These are phyloP conservation scores for Pedionomus torquatus DNA, from an alignment of 2,113 vertebrate genomes.

Conservation along the genomic window DNA sequence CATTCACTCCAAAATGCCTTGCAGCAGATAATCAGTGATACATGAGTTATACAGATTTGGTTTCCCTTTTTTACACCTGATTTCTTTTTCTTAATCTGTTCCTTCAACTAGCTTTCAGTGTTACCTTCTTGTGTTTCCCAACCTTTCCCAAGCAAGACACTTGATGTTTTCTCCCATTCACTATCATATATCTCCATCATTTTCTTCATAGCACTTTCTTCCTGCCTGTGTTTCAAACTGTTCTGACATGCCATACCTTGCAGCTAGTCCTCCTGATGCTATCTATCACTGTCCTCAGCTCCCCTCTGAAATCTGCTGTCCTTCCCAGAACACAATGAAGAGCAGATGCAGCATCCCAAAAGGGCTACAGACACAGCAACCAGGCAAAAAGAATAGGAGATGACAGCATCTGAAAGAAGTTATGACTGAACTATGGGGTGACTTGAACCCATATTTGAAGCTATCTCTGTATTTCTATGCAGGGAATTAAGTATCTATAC, in stretches of 20 bases:
- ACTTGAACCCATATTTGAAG: background rate
- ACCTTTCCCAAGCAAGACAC: background rate
- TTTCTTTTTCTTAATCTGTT: background rate
- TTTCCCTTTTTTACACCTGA: background rate
- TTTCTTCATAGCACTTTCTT: background rate
- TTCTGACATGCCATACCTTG: background rate
- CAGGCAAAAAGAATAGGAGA: background rate
- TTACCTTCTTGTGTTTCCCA: background rate
- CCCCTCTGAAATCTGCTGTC: background rate
- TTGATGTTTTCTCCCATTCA: background rate
- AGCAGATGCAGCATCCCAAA: background rate
- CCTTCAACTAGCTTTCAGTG: background rate
- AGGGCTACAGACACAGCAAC: background rate
- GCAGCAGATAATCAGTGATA: background rate
- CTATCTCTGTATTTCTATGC: fast-evolving
- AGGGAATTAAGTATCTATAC: background rate
- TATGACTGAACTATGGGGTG: background rate
- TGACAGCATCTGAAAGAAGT: background rate
- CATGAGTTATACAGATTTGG: background rate
- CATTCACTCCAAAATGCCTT: background rate
- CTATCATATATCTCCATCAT: background rate
- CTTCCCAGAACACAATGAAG: background rate
- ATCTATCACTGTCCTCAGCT: background rate
- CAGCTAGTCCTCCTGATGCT: background rate
- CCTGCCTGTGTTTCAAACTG: background rate